These are phyloP conservation scores for Apoda limacodes DNA, from an alignment of 2,888 invertebrate genomes.

Conservation along the genomic window DNA sequence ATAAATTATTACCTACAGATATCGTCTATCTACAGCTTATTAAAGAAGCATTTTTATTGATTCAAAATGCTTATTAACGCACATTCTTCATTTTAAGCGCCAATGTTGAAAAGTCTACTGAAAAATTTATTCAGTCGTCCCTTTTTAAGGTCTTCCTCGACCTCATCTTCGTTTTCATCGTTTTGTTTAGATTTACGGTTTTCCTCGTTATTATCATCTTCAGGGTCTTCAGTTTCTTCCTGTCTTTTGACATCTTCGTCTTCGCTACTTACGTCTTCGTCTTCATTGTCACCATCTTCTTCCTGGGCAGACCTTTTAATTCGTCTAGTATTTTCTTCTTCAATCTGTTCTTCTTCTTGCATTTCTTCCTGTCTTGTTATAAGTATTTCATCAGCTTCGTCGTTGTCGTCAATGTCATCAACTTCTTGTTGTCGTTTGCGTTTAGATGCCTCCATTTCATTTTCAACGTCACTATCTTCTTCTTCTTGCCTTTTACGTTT, in stretches of 20 bases:
- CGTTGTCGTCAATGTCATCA: constrained; percentile 8
- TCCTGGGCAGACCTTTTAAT: neutral
- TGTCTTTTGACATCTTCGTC: neutral
- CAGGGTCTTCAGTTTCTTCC: neutral
- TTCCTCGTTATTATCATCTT: constrained; percentile 1
- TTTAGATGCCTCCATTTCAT: constrained; percentile 4
- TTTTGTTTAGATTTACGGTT: neutral
- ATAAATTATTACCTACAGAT: neutral
- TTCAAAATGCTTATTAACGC: constrained; percentile 30
- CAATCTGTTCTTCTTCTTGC: constrained; percentile 11
- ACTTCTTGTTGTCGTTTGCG: constrained; percentile 1
- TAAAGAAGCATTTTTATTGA: constrained; percentile 32
- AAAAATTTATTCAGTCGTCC: constrained; percentile 27
- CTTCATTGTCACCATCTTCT: constrained; percentile 11
- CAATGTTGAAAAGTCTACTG: constrained; percentile 31
- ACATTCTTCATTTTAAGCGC: constrained; percentile 27
- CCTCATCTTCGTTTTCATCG: constrained; percentile 7
- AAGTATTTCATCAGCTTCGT: constrained; percentile 9
- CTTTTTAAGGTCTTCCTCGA: constrained; percentile 14
- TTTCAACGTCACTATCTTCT: constrained; percentile 6
- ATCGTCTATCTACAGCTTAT: constrained; percentile 16
- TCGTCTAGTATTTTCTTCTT: constrained; percentile 9
- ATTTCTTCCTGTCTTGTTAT: constrained; percentile 5
- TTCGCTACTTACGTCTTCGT: constrained; percentile 10
- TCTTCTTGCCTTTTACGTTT: constrained; percentile 6